Evolutionary conservation across 2,797 vertebrate genomes (phyloP), one percentile per base, ranked within the genome.

Genomic region (Ammospiza maritima): DNA sequence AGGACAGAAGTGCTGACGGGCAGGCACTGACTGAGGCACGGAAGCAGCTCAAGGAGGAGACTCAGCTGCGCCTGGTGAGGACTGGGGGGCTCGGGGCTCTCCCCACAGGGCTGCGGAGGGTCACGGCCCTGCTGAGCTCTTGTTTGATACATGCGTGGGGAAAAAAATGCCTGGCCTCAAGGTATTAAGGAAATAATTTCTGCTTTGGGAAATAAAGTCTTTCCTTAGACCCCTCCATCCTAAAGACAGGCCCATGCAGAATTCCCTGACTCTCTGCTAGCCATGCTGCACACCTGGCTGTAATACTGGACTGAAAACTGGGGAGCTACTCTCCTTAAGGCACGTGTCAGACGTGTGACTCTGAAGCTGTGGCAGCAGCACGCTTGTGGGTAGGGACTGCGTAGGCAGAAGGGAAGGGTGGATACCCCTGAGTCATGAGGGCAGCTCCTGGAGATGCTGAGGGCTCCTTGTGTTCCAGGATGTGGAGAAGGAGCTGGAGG

Each of bases 1-100:
- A 99, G 80, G 99, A 99, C 40, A 98, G 98, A 23, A 98, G 96
- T 73, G 96, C 98, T 74, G 98, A 99, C 7, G 99, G 98, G 29
- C 99, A 99, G 11, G 98, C 97, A 1, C 97, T 99, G 88, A 99
- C 97, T 16, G 99, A 99, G 97, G 98, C 99, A 30, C 98, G 99
- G 85, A 99, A 99, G 95, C 99, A 99, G 94, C 98, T 99, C 44
- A 99, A 99, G 97, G 99, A 99, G 96, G 99, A 99, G 97, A 99
- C 99, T 60, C 98, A 99, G 80, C 98, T 99, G 62, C 97, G 99
- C 94, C 95, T 99, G 99, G 99, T 99, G 96, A 97, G 94, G 18
- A 27, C 27, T 20, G 23, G 4, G 30, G 65, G 27, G 4, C 58
- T 77, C 7, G 11, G 57, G 45, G 48, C 82, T 89, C 17, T 2